Percentiles rank a stretch among this genome's conserved stretches.
phyloP scores from a whole-genome alignment of 2,113 vertebrate genomes.

The Bombycilla garrulus region DNA sequence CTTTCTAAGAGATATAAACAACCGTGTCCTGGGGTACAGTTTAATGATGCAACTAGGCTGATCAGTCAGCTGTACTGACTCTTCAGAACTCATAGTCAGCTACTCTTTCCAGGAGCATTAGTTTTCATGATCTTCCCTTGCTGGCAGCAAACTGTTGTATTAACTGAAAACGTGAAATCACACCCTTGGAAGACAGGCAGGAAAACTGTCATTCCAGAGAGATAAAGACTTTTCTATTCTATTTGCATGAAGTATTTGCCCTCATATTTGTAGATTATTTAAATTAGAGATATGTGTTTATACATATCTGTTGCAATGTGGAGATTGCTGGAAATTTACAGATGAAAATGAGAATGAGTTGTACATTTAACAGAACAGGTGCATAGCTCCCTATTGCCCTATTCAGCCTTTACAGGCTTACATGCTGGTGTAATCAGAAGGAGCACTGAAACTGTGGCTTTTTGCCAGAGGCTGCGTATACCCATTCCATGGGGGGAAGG shows the following conservation, averaged over 20 bases:
- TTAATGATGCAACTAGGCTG: background rate
- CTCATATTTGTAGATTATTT: background rate
- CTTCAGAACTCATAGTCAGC: background rate
- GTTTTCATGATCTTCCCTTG: background rate
- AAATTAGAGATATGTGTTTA: background rate
- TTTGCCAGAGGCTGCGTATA: background rate
- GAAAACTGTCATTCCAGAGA: background rate
- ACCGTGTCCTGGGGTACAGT: background rate
- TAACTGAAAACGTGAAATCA: background rate
- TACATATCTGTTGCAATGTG: background rate
- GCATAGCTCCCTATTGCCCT: background rate
- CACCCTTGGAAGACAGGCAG: background rate
- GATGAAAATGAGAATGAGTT: background rate
- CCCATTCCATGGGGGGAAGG: background rate
- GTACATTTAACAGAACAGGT: background rate
- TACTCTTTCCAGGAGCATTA: background rate
- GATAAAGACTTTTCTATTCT: background rate
- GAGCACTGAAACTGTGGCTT: background rate
- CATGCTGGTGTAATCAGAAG: background rate
- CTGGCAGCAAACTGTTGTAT: background rate
- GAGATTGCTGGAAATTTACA: background rate
- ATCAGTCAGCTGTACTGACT: background rate
- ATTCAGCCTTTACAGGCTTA: background rate
- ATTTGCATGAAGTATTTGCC: background rate
- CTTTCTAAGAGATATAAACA: background rate